Percentiles rank a stretch among this genome's conserved stretches.
Conservation (phyloP, 1,140 invertebrate species). For the Cyclargus thomasi region DNA sequence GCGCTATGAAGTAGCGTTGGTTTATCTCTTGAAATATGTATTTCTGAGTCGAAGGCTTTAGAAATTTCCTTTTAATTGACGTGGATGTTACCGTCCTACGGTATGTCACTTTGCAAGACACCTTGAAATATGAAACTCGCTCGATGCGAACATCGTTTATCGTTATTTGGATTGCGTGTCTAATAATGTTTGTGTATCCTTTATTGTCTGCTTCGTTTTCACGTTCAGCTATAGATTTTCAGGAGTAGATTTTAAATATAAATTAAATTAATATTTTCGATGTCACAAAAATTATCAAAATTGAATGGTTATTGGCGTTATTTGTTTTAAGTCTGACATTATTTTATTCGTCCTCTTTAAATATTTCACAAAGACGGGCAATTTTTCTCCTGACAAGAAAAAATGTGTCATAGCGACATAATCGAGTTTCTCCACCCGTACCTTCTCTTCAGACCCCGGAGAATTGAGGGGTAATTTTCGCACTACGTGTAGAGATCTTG, state of each 20-base stretch:
- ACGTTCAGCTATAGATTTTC: no score
- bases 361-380: background rate
- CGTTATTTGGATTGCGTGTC: background rate
- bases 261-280: no score
- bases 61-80: background rate
- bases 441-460: background rate
- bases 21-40: constrained; percentile 9
- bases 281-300: no score
- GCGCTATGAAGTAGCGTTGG: background rate
- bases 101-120: background rate
- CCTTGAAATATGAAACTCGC: background rate
- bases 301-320: no score
- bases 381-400: constrained; percentile 15
- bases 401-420: constrained; percentile 28
- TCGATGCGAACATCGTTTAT: background rate
- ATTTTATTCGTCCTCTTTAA: background rate
- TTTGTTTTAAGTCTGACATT: background rate
- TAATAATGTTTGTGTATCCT: no score
- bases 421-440: background rate
- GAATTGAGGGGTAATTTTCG: constrained; percentile 48
- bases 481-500: constrained; percentile 35
- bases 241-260: no score
- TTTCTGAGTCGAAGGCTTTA: background rate
- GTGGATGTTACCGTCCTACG: background rate
- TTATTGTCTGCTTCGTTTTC: no score